Conservation (phyloP, 2,797 vertebrate genomes). For the Emydoidea blandingii region DNA sequence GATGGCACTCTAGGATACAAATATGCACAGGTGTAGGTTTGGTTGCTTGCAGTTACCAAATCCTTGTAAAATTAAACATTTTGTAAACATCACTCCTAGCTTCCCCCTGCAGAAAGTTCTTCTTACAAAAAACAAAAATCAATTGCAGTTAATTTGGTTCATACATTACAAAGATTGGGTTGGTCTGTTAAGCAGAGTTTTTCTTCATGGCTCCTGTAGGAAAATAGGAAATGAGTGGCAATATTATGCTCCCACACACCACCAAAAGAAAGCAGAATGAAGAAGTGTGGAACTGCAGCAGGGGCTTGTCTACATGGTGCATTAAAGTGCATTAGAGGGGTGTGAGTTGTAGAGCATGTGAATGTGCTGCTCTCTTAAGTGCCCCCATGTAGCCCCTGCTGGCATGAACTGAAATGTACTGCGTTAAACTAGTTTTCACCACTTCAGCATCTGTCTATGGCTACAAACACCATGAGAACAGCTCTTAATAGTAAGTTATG, state of each 20-base stretch:
- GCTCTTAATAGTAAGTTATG: neutral
- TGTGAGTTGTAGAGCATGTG: neutral
- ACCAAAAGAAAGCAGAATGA: neutral
- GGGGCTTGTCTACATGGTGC: fast-evolving
- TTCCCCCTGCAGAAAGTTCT: neutral
- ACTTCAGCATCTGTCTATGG: neutral
- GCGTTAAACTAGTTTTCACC: neutral
- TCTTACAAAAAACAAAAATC: neutral
- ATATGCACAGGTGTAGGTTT: neutral
- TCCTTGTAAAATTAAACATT: neutral
- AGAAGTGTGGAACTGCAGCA: neutral
- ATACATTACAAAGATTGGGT: neutral
- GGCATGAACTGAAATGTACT: neutral
- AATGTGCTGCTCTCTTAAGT: neutral
- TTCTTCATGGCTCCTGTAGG: neutral
- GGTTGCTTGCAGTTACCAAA: neutral
- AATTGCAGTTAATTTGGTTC: neutral
- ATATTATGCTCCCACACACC: neutral
- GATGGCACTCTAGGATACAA: neutral
- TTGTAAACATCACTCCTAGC: neutral
- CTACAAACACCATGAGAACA: neutral
- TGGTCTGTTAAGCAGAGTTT: neutral
- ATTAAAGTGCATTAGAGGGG: neutral
- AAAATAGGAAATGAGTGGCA: neutral
- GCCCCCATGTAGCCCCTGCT: neutral